phyloP scores from a whole-genome alignment of 2,113 vertebrate genomes.

The Phalacrocorax carbo region DNA sequence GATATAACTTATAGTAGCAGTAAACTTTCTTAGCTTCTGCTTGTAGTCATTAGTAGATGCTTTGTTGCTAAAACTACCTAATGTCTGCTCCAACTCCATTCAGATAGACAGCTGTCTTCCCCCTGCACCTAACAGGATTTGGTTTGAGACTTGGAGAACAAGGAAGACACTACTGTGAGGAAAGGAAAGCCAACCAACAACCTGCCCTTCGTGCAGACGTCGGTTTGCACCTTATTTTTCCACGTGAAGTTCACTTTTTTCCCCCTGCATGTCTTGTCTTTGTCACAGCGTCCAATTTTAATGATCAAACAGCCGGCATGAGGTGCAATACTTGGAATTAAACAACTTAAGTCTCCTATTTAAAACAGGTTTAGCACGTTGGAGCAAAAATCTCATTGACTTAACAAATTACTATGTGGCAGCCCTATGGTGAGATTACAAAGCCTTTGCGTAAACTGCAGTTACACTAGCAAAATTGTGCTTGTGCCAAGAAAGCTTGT shows the following conservation, averaged over 20 bases:
- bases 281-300: not conserved
- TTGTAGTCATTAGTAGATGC: not conserved
- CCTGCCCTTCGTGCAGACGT: not conserved
- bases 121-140: not conserved
- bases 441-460: not conserved
- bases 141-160: not conserved
- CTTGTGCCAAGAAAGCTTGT: not conserved
- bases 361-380: not conserved
- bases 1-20: not conserved
- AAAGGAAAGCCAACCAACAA: not conserved
- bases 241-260: not conserved
- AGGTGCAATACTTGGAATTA: not conserved
- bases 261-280: not conserved
- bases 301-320: not conserved
- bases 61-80: not conserved
- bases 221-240: not conserved
- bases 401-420: not conserved
- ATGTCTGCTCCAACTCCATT: not conserved
- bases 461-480: not conserved
- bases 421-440: not conserved
- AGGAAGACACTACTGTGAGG: not conserved
- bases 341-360: not conserved
- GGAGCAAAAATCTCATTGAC: not conserved
- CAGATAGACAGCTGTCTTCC: not conserved
- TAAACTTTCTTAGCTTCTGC: not conserved